phyloP scores from a whole-genome alignment of 2,797 vertebrate genomes.

The Hapalemur alaotrensis region DNA sequence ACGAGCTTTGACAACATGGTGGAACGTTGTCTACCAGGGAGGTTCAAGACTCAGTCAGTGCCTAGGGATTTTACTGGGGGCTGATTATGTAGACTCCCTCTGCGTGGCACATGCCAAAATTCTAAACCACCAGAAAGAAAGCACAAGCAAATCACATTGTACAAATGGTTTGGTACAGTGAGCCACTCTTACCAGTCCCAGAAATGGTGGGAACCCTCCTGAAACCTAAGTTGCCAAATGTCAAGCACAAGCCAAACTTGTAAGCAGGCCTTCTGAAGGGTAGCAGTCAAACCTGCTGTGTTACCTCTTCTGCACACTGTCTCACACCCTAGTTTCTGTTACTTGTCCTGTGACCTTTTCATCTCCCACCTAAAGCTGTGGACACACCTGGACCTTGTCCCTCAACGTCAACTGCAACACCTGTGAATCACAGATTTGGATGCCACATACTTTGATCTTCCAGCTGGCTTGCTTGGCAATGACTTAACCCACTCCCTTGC shows the following conservation, averaged over 20 bases:
- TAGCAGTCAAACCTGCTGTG: not conserved
- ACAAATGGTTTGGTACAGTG: not conserved
- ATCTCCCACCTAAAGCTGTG: not conserved
- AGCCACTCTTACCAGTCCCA: not conserved
- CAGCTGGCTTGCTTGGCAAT: not conserved
- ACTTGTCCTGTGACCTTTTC: not conserved
- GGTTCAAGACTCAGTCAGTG: not conserved
- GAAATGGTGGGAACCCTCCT: not conserved
- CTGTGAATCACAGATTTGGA: not conserved
- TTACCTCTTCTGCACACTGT: not conserved
- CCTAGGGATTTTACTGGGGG: not conserved
- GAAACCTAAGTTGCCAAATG: not conserved
- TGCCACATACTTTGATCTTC: not conserved
- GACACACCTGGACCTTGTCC: not conserved
- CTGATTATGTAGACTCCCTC: not conserved
- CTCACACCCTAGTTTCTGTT: not conserved
- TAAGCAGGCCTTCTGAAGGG: not conserved
- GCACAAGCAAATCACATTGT: slow-evolving; percentile 1
- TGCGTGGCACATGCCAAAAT: not conserved
- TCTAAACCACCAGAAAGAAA: not conserved
- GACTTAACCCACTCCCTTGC: not conserved
- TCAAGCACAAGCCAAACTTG: not conserved
- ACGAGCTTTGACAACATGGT: not conserved
- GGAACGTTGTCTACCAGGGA: not conserved
- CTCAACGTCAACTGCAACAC: not conserved